Evolutionary conservation across 92 coral and sea anemone genomes (phyloP), one percentile per base, ranked within the genome.

Genomic region (Palythoa caribaeorum): DNA sequence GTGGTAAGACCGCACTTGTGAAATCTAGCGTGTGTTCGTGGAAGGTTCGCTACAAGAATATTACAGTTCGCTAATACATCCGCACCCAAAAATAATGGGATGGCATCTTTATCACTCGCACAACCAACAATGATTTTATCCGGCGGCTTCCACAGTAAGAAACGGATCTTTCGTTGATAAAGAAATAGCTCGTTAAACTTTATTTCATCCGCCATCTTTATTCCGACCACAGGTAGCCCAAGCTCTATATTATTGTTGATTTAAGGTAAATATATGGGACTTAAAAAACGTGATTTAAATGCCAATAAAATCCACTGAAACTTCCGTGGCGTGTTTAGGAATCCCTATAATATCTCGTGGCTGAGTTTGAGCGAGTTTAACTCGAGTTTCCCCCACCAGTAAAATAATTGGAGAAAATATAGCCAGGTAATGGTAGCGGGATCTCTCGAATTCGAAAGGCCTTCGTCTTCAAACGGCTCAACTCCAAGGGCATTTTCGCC

Each of bases 11-110:
- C 98, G 53, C 79, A 89, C 86, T 91, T 96, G 79, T 95, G 90
- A 76, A 89, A 94, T 69, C 94, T 93, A 15, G 98, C 98, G 78
- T 96, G 98, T 79, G 94, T 90, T 89, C 98, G 93, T 20, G 98
- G 98, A n/a, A 89, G 83, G 73, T 96, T 96, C 13, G 94, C 87
- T 36, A 89, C 83, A 14, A 92, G 89, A 75, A 93, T 90, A 39
- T 92, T 86, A 90, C 98, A 96, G 62, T 91, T 93, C 6, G 89
- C 83, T 54, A 96, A 74, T n/a, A 96, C 96, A 88, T 96, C 98
- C 38, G 96, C 94, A 38, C 98, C 98, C 70, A 96, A 79, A 84
- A 94, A 96, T 57, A 96, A 83, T 9, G 98, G 98, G 1, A 85
- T 87, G 55, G 81, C 73, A 48, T 87, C 83, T 62, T 84, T 79